phyloP scores from a whole-genome alignment of 2,888 invertebrate genomes.

The Drosophila kokeensis region DNA sequence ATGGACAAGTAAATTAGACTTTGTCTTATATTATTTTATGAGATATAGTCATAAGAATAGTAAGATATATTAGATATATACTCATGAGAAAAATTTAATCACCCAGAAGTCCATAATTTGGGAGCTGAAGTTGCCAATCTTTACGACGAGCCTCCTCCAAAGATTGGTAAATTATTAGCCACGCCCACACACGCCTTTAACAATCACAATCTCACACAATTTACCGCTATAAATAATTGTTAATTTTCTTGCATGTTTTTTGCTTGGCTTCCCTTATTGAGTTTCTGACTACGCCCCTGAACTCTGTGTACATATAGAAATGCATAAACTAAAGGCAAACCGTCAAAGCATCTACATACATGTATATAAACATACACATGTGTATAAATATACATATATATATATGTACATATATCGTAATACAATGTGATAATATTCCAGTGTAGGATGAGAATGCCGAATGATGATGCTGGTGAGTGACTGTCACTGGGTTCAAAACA shows the following conservation, averaged over 20 bases:
- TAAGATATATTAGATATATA: not conserved
- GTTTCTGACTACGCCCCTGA: not conserved
- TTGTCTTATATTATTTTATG: not conserved
- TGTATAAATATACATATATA: slow-evolving; percentile 35
- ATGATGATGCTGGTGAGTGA: slow-evolving; percentile 46
- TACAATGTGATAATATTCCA: slow-evolving; percentile 73
- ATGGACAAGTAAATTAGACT: not conserved
- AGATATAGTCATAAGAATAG: not conserved
- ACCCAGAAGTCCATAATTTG: not conserved
- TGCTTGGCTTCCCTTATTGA: not conserved
- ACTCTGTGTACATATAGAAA: slow-evolving; percentile 17
- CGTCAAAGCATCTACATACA: slow-evolving; percentile 5
- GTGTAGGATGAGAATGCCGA: slow-evolving; percentile 53
- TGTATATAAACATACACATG: slow-evolving; percentile 10
- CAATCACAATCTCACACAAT: not conserved
- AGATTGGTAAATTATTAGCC: not conserved
- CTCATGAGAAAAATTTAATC: not conserved
- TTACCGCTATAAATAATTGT: not conserved
- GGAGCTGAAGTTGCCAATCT: not conserved
- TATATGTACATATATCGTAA: slow-evolving; percentile 62
- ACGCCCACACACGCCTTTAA: not conserved
- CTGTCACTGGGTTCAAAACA: slow-evolving; percentile 75
- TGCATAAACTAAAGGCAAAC: slow-evolving; percentile 46
- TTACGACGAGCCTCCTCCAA: fast-evolving
- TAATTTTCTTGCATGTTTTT: not conserved